These are phyloP conservation scores for Hedychridium roseum DNA, from an alignment of 2,888 invertebrate genomes.

Conservation along the genomic window DNA sequence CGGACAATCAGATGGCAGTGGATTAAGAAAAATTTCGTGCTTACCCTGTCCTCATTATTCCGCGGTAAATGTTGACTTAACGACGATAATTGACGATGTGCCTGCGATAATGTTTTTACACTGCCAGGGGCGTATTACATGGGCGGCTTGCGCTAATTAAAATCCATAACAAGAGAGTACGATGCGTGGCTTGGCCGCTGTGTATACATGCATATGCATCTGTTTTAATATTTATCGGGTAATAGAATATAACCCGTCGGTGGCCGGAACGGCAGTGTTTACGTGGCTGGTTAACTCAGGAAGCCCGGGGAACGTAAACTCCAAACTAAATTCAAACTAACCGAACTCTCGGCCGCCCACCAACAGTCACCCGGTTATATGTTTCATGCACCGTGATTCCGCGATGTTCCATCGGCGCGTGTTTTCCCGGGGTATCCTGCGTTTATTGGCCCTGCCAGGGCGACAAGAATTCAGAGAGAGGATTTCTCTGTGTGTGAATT, in stretches of 20 bases:
- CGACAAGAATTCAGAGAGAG: neutral
- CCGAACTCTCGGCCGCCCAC: constrained; percentile 29
- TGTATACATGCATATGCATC: constrained; percentile 18
- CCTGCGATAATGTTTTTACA: too few relatives aligned
- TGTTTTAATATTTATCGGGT: constrained; percentile 57
- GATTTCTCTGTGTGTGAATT: constrained; percentile 2
- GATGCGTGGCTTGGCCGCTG: too few relatives aligned
- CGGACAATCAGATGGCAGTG: too few relatives aligned
- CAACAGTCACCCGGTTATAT: constrained; percentile 21
- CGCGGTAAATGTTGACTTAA: neutral
- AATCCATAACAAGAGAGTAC: too few relatives aligned
- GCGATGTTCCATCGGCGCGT: constrained; percentile 26
- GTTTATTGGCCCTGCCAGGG: constrained; percentile 20
- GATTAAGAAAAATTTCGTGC: too few relatives aligned
- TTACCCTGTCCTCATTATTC: neutral
- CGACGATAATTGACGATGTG: too few relatives aligned
- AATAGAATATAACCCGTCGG: constrained; percentile 53
- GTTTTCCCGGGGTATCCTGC: constrained; percentile 19
- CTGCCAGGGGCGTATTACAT: too few relatives aligned
- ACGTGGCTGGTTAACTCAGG: constrained; percentile 57
- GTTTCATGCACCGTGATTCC: constrained; percentile 39
- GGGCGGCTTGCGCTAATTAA: too few relatives aligned
- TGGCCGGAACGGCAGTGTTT: constrained; percentile 46
- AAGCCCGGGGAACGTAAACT: constrained; percentile 55
- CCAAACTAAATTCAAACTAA: constrained; percentile 56